Conservation (phyloP, 2,113 vertebrate genomes). For the Oceanites oceanicus region DNA sequence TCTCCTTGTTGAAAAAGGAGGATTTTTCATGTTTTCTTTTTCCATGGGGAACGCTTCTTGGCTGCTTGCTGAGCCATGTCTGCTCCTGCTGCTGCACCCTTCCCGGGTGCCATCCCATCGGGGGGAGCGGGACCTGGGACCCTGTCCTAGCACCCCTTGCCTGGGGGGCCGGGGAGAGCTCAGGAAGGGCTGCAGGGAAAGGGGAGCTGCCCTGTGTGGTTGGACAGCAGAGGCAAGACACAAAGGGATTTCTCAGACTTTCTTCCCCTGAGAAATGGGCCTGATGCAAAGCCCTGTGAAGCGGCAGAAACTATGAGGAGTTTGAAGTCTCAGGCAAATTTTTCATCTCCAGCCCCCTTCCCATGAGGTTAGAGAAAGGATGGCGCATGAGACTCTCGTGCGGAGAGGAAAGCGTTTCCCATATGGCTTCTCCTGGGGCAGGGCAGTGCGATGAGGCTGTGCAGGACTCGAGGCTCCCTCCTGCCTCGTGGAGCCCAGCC, state of each 20-base stretch:
- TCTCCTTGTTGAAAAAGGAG: not conserved
- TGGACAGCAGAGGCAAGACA: not conserved
- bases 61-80: not conserved
- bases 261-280: not conserved
- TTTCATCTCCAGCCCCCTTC: fast-evolving
- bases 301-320: not conserved
- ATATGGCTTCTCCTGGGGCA: not conserved
- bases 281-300: not conserved
- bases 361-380: not conserved
- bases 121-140: not conserved
- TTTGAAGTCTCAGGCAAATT: not conserved
- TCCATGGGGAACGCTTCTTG: not conserved
- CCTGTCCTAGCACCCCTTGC: not conserved
- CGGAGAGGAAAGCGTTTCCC: not conserved
- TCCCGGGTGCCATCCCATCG: fast-evolving
- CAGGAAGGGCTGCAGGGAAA: not conserved
- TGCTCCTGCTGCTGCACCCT: not conserved
- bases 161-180: not conserved
- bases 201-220: fast-evolving
- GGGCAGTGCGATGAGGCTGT: fast-evolving
- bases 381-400: fast-evolving
- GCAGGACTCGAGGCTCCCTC: not conserved
- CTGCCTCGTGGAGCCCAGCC: not conserved
- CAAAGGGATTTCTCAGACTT: not conserved
- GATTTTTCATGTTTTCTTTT: not conserved